A percentile compares a stretch with the other conserved stretches of the same genome.
These are phyloP conservation scores for Cacoxenus indagator DNA, from an alignment of 2,888 invertebrate species.

Conservation along the genomic window DNA sequence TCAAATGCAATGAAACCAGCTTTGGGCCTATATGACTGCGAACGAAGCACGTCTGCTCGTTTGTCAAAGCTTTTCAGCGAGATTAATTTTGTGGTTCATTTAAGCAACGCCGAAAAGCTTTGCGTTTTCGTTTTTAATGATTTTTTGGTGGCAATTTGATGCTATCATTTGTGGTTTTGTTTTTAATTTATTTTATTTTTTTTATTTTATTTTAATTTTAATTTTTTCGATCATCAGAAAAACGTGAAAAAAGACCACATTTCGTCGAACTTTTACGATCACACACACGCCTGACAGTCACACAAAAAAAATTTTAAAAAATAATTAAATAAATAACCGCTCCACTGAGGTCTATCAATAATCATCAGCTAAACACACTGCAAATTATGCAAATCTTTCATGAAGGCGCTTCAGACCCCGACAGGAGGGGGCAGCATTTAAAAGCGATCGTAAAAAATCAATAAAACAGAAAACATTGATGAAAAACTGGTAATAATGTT, in stretches of 20 bases:
- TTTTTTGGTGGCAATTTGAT: conserved; percentile 38
- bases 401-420: not conserved
- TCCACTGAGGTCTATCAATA: conserved; percentile 31
- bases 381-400: conserved; percentile 48
- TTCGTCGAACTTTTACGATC: conserved; percentile 48
- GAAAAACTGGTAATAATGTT: not conserved
- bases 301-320: conserved; percentile 55
- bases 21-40: not conserved
- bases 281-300: conserved; percentile 37
- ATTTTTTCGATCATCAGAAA: not conserved
- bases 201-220: conserved; percentile 36
- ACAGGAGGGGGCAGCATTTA: conserved; percentile 25
- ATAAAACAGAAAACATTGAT: conserved; percentile 21
- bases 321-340: too few relatives aligned
- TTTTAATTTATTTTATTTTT: conserved; percentile 30
- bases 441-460: conserved; percentile 48
- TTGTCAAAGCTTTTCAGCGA: not conserved
- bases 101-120: conserved; percentile 19
- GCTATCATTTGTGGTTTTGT: not conserved
- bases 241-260: not conserved
- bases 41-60: not conserved
- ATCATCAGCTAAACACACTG: conserved; percentile 2
- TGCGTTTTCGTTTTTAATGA: conserved; percentile 46
- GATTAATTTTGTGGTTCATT: not conserved
- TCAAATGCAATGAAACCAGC: conserved; percentile 4